A percentile compares a stretch with the other conserved stretches of the same genome.
Evolutionary conservation across 2,113 vertebrate species (phyloP).

Genomic region (Arizona elegans): DNA sequence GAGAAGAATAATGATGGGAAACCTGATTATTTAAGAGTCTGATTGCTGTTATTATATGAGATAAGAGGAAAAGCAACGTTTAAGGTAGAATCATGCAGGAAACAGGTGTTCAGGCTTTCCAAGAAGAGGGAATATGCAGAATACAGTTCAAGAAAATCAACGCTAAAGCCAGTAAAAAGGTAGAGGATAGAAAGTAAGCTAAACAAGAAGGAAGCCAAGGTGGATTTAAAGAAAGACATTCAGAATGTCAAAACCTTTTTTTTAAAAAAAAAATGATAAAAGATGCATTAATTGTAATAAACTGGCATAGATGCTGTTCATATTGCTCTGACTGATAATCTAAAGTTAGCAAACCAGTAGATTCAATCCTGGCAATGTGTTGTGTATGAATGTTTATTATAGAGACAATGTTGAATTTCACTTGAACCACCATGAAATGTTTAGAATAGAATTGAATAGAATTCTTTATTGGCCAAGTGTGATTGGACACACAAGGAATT

Average conservation of each 20-base stretch:
- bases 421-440: not conserved
- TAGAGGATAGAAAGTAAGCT: not conserved
- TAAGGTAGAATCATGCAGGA: not conserved
- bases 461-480: no score
- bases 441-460: no score
- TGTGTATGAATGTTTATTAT: not conserved
- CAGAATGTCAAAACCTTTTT: not conserved
- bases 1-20: not conserved
- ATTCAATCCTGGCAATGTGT: not conserved
- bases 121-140: not conserved
- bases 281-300: not conserved
- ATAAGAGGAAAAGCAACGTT: not conserved
- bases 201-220: not conserved
- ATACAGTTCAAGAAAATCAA: not conserved
- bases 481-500: no score
- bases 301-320: not conserved
- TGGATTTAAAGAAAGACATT: not conserved
- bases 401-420: not conserved
- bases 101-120: not conserved
- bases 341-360: not conserved
- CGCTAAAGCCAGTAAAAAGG: not conserved
- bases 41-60: not conserved
- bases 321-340: not conserved
- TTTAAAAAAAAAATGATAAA: not conserved
- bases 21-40: not conserved